Base-by-base conservation (phyloP, 2,888 invertebrate genomes). In the Megamerina dolium region DNA sequence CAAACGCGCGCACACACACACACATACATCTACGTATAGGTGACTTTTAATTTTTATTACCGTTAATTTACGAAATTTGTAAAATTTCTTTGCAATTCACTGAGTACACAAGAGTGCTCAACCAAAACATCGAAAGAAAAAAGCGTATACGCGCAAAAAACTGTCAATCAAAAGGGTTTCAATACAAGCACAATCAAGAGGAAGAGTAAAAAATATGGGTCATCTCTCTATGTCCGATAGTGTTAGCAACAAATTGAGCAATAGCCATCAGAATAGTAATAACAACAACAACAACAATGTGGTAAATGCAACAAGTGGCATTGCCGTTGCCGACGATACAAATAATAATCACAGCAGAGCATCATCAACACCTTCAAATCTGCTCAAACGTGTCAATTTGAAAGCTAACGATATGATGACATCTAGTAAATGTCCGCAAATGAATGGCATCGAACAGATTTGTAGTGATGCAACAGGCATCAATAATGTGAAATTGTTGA, bases 181-280 rank as follows among this genome's bases (percentile, higher is more conserved):
- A 32, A n/a, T n/a, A n/a, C n/a, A n/a, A n/a, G n/a, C n/a, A n/a
- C n/a, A n/a, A n/a, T n/a, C n/a, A n/a, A n/a, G n/a, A n/a, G n/a
- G 14, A 32, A 32, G 38, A 2, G 3, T 23, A 19, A 20, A 9
- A 32, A 54, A 50, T 54, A 70, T 70, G 70, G 70, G 69, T 56
- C 70, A 70, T 39, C 51, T 66, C 46, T 60, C 68, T 37, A 63
- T 61, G 32, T 58, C 64, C 47, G 68, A 67, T 52, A 63, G 64
- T 32, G 61, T 67, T 48, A 63, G 64, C 56, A 60, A 58, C 41
- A 55, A 54, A 27, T 43, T 57, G 37, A 52, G 48, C 31, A 49
- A 36, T 31, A n/a, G n/a, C n/a, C n/a, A n/a, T n/a, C n/a, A n/a
- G n/a, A n/a, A n/a, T n/a, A n/a, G n/a, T n/a, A n/a, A n/a, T n/a